Evolutionary conservation across 2,888 invertebrate species (phyloP).

Genomic region (Philonicus albiceps): DNA sequence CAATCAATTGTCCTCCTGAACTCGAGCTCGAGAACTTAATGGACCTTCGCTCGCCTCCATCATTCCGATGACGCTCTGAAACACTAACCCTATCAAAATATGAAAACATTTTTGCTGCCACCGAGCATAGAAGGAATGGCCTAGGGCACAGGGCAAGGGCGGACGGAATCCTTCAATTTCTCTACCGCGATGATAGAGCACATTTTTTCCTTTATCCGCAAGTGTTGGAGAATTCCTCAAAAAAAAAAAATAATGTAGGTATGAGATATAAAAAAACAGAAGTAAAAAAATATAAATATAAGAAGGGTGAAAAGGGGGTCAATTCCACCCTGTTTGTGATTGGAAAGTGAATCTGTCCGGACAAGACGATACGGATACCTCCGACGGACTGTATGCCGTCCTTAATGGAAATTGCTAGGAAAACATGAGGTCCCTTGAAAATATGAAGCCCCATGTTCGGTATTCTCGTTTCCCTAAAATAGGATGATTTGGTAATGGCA

Average conservation of each 20-base stretch:
- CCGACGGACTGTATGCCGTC: neutral
- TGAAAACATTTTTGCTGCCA: constrained; percentile 6
- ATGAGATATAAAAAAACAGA: neutral
- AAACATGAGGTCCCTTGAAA: constrained; percentile 5
- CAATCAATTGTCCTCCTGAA: constrained; percentile 40
- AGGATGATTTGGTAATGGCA: neutral
- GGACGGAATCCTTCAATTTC: neutral
- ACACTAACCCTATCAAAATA: constrained; percentile 34
- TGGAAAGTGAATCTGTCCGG: neutral
- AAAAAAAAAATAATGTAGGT: neutral
- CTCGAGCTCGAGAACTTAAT: constrained; percentile 27
- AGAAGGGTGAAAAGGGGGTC: neutral
- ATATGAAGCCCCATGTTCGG: neutral
- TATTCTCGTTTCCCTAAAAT: neutral
- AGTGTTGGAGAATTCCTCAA: constrained; percentile 1
- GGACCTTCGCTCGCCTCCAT: constrained; percentile 39
- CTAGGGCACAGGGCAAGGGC: neutral
- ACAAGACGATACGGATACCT: constrained; percentile 24
- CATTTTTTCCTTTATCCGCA: constrained; percentile 26
- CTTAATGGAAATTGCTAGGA: constrained; percentile 34
- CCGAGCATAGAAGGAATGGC: neutral
- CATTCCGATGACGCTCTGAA: constrained; percentile 30
- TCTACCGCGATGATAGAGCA: constrained; percentile 11
- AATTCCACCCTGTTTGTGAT: constrained; percentile 16
- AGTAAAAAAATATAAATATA: neutral